phyloP scores from a whole-genome alignment of 2,888 invertebrate species.

The Drosophila mulleri region DNA sequence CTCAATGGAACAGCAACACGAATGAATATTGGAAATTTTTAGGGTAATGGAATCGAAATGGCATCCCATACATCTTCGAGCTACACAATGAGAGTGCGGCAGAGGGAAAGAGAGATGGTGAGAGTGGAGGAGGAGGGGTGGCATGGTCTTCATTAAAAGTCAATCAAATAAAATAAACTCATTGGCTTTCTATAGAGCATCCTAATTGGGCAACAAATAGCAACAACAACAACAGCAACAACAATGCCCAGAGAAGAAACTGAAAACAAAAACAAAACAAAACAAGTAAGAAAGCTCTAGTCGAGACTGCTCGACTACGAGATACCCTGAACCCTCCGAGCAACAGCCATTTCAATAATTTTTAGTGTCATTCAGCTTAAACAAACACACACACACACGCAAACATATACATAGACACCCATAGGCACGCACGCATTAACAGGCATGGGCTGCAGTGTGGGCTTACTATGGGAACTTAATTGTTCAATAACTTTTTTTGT shows the following conservation, averaged over 20 bases:
- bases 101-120: neutral
- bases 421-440: too few species aligned
- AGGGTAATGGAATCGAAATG: constrained; percentile 49
- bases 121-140: neutral
- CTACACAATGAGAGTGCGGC: neutral
- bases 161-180: constrained; percentile 76
- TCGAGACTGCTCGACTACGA: too few species aligned
- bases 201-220: constrained; percentile 72
- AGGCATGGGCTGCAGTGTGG: too few species aligned
- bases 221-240: constrained; percentile 15
- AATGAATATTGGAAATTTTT: constrained; percentile 37
- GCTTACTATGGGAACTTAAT: too few species aligned
- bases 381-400: too few species aligned
- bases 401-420: too few species aligned
- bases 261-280: constrained; percentile 49
- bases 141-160: constrained; percentile 66
- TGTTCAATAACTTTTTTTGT: too few species aligned
- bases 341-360: too few species aligned
- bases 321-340: too few species aligned
- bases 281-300: too few species aligned
- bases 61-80: constrained; percentile 11
- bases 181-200: constrained; percentile 73
- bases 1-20: constrained; percentile 13
- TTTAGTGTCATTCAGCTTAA: too few species aligned
- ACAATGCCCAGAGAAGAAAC: constrained; percentile 24